phyloP scores from a whole-genome alignment of 2,888 invertebrate species.

The Schizaphis graminum region DNA sequence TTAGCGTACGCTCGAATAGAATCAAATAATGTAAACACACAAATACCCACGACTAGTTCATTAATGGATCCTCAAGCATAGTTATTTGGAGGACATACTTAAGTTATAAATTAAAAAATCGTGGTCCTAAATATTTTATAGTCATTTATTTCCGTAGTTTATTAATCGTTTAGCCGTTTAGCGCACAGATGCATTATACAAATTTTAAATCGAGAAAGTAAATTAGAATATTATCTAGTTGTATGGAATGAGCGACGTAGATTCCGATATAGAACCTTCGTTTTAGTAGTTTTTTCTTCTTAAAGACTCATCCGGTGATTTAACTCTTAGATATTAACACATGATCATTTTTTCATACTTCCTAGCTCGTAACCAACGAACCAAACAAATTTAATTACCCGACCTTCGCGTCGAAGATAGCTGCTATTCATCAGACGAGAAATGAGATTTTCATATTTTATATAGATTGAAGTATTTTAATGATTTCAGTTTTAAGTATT shows the following conservation, averaged over 20 bases:
- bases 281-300: conserved; percentile 2
- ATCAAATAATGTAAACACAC: conserved; percentile 13
- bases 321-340: conserved; percentile 41
- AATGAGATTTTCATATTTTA: background rate
- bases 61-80: conserved; percentile 20
- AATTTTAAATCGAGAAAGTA: conserved; percentile 19
- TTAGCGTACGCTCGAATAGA: background rate
- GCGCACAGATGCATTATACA: background rate
- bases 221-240: conserved; percentile 5
- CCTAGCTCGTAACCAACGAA: conserved; percentile 57
- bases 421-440: background rate
- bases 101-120: background rate
- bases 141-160: background rate
- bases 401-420: conserved; percentile 48
- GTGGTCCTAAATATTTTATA: conserved; percentile 3
- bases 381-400: conserved; percentile 59
- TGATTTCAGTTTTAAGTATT: background rate
- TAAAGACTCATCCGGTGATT: conserved; percentile 38
- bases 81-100: background rate
- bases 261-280: conserved; percentile 35
- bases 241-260: background rate
- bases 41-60: background rate
- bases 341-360: conserved; percentile 36
- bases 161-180: background rate
- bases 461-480: background rate